Percentiles rank a stretch among this genome's conserved stretches.
Conservation (phyloP, 2,797 vertebrate species). For the Melanotaenia pygmaea region DNA sequence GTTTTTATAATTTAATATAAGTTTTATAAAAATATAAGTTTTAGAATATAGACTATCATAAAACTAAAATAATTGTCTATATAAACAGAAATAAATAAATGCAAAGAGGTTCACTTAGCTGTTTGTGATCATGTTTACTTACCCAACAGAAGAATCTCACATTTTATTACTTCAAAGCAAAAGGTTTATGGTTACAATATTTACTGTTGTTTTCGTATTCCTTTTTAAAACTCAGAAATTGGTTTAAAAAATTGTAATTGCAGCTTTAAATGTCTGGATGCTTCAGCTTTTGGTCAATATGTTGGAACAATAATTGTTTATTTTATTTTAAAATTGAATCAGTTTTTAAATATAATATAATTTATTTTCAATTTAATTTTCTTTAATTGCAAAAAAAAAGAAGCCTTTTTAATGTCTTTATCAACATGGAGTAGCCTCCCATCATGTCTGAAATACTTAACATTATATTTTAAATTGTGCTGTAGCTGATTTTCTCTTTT, state of each 20-base stretch:
- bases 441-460: background rate
- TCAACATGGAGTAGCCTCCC: background rate
- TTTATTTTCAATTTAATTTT: background rate
- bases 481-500: background rate
- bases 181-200: background rate
- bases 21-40: background rate
- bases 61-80: background rate
- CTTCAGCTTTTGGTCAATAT: background rate
- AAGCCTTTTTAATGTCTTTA: background rate
- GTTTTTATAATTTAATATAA: conserved; percentile 38
- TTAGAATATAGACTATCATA: background rate
- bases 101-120: background rate
- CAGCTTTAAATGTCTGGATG: background rate
- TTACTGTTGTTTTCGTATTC: background rate
- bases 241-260: background rate
- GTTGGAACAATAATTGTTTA: background rate
- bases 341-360: no score
- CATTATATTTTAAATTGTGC: background rate
- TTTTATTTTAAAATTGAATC: background rate
- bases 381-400: background rate
- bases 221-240: background rate
- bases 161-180: background rate
- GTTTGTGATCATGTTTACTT: background rate
- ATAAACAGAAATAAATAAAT: background rate
- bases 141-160: background rate